Percentiles rank a stretch among this genome's conserved stretches.
Evolutionary conservation across 2,797 vertebrate genomes (phyloP).

Genomic region (Gallirallus australis): DNA sequence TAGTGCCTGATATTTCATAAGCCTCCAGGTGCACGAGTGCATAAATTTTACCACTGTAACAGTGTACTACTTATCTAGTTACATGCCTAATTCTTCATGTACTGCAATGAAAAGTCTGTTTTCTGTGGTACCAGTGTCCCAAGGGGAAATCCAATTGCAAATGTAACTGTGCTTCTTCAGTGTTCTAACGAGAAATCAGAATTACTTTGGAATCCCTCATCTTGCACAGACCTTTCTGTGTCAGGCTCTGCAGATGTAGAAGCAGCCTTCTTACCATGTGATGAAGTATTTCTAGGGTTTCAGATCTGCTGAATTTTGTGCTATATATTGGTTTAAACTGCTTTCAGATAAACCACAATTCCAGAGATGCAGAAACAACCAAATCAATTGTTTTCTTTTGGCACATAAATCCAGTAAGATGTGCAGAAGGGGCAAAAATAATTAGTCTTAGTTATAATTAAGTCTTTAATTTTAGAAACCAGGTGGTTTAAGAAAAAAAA

Average conservation of each 20-base stretch:
- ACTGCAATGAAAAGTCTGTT: constrained; percentile 31
- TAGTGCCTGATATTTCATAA: background rate
- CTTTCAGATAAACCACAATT: background rate
- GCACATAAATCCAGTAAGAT: background rate
- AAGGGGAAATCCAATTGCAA: constrained; percentile 43
- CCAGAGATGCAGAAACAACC: background rate
- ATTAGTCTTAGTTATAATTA: background rate
- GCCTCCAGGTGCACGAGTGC: background rate
- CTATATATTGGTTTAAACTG: background rate
- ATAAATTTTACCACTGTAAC: background rate
- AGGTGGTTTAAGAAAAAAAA: background rate
- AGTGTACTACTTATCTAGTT: constrained; percentile 1
- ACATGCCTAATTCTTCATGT: background rate
- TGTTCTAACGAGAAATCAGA: background rate
- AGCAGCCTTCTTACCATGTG: background rate
- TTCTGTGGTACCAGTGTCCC: background rate
- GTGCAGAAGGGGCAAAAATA: background rate
- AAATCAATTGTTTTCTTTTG: background rate
- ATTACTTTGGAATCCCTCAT: background rate
- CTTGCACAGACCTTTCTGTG: background rate
- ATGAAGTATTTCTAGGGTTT: background rate
- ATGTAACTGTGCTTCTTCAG: background rate
- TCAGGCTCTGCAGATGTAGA: background rate
- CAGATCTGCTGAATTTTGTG: background rate
- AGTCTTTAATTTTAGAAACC: background rate